Base-by-base conservation (phyloP, 2,113 vertebrate species). In the Rhombomys opimus region DNA sequence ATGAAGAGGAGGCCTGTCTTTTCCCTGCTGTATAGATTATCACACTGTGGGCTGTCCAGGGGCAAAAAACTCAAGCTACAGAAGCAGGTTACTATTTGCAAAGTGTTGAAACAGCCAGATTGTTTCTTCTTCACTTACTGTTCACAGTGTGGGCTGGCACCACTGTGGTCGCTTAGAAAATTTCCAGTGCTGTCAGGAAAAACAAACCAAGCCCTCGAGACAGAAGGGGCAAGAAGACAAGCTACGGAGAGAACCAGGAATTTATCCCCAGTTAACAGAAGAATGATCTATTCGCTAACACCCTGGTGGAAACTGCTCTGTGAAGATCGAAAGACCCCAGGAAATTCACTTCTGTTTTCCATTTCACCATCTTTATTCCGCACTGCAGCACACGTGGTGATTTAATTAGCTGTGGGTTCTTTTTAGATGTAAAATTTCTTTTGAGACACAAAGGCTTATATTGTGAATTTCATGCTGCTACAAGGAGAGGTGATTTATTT, bases 61-160 rank as follows among this genome's bases (percentile, higher is more conserved):
- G 93, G 52, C 91, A 95, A 98, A 95, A 98, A 96, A 88, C 87
- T 91, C 50, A 97, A 96, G 88, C 80, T 81, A 85, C 68, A 98
- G 97, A 98, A 98, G 72, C 57, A 97, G 98, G 97, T 97, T 96
- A 81, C 90, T 98, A 94, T 98, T 98, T 98, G 97, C 94, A 97
- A 97, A 98, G 97, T 95, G 98, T 92, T 92, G 90, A 97, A 98
- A 98, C 97, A 98, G 97, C 97, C 98, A 98, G 98, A 98, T 97
- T 98, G 98, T 98, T 98, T 98, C 98, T 98, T 97, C 92, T 97
- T 98, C 94, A 18, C 98, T 98, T 86, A 97, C 98, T 98, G 98
- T 97, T 98, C 98, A 97, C 98, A 98, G 98, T 98, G 70, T 97
- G 98, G 94, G 94, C 95, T 98, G 98, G 98, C 98, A 98, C 96